phyloP scores from a whole-genome alignment of 2,113 vertebrate genomes.

The Phycodurus eques region DNA sequence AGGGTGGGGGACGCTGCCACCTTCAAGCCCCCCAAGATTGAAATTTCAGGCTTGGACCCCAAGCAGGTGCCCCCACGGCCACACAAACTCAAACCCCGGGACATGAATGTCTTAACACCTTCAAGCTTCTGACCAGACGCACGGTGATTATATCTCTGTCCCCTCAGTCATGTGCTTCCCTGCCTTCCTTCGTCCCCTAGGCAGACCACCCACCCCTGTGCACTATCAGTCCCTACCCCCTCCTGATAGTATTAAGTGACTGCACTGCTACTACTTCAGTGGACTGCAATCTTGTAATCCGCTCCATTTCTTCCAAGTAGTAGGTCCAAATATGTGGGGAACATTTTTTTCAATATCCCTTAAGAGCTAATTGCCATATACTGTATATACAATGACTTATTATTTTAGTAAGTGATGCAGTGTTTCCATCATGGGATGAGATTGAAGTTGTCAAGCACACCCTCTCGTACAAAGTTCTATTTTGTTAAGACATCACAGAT shows the following conservation, averaged over 20 bases:
- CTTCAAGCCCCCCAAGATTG: conserved; percentile 83
- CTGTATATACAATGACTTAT: conserved; percentile 4
- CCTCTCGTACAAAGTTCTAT: conserved; percentile 10
- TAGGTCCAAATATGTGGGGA: conserved; percentile 23
- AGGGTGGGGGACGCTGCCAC: conserved; percentile 75
- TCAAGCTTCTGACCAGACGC: conserved; percentile 69
- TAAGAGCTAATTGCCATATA: conserved; percentile 10
- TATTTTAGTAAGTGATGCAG: conserved; percentile 8
- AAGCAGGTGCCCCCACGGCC: conserved; percentile 73
- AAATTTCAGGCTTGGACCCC: conserved; percentile 73
- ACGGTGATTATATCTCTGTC: background rate
- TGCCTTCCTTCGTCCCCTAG: conserved; percentile 10
- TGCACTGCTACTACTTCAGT: conserved; percentile 4
- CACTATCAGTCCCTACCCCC: conserved; percentile 12
- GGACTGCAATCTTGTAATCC: background rate
- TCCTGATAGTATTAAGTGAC: background rate
- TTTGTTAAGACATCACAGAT: conserved; percentile 17
- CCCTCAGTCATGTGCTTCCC: conserved; percentile 15
- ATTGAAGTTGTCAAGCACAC: conserved; percentile 19
- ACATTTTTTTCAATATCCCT: conserved; percentile 9
- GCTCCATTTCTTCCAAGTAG: background rate
- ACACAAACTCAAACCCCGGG: conserved; percentile 81
- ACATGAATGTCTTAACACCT: conserved; percentile 77
- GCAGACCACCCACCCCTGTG: background rate
- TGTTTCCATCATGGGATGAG: conserved; percentile 17